Evolutionary conservation across 2,888 invertebrate genomes (phyloP).

Genomic region (Antheraea yamamai): DNA sequence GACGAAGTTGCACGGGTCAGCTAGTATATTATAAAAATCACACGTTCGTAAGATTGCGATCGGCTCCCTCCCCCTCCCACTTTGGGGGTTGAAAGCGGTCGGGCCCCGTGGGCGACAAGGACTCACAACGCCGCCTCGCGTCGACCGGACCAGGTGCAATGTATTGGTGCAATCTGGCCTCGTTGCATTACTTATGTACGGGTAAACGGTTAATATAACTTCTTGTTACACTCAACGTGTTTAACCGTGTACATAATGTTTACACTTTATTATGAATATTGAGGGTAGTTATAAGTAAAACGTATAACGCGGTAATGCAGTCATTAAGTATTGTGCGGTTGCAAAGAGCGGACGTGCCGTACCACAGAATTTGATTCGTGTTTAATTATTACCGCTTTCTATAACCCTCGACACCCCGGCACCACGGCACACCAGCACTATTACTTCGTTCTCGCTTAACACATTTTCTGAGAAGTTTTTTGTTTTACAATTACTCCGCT

Average conservation of each 20-base stretch:
- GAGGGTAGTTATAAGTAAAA: background rate
- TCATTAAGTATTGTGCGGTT: background rate
- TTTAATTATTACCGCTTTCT: too few species aligned
- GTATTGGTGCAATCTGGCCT: conserved; percentile 68
- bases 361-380: background rate
- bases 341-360: background rate
- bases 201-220: conserved; percentile 9
- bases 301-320: background rate
- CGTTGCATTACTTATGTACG: conserved; percentile 45
- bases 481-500: too few species aligned
- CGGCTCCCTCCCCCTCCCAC: conserved; percentile 37
- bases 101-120: conserved; percentile 50
- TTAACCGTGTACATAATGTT: conserved; percentile 30
- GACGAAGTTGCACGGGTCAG: too few species aligned
- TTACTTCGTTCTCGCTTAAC: too few species aligned
- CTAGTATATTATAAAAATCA: conserved; percentile 27
- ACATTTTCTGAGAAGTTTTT: too few species aligned
- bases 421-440: too few species aligned
- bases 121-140: conserved; percentile 27
- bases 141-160: conserved; percentile 60
- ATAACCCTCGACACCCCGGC: too few species aligned
- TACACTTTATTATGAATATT: background rate
- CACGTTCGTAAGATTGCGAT: conserved; percentile 47
- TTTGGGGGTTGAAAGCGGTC: conserved; percentile 24
- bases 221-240: conserved; percentile 33